Base-by-base conservation (phyloP, 1,140 invertebrate species). In the Philaenus spumarius region DNA sequence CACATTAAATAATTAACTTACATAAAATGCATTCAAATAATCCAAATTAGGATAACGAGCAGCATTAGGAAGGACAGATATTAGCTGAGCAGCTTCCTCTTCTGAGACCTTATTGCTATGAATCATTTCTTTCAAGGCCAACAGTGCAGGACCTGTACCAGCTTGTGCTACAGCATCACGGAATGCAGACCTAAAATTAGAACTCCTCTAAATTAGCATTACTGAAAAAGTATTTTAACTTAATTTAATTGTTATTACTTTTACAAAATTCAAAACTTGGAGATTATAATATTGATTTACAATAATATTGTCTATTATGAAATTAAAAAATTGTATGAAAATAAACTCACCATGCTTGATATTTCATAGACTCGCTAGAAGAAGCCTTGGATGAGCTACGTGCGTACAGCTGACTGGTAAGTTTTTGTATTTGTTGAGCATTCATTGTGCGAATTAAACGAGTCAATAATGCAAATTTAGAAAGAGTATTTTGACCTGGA, bases 101-200 rank as follows among this genome's bases (percentile, higher is more conserved):
- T 68, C 71, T 56, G 68, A 19, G 7, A 87, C 71, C 63, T 80
- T 77, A 20, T 75, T 74, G 14, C 61, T 71, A 47, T 77, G 60
- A 24, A 87, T 81, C 82, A 77, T 82, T 6, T 78, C 60, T 62
- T 77, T 76, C 24, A 87, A 77, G 53, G 72, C 71, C 14, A 78
- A 50, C 45, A 86, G 76, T 39, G 82, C 80, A 5, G 85, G 82
- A 34, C 78, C 75, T 12, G 83, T 86, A 55, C 85, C 86, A 34
- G 78, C 74, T 69, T 83, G 76, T 9, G 78, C 71, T 4, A 86
- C 74, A 23, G 80, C 80, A 64, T 86, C 82, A 43, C 80, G 78
- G 69, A 77, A 83, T 9, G 79, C 72, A 60, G 23, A n/a, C 58
- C 61, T 61, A 20, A 15, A 60, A 58, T 14, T 34, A 26, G 26